These are phyloP conservation scores for Drosophila nigrodunni DNA, from an alignment of 1,140 invertebrate genomes.

Conservation along the genomic window DNA sequence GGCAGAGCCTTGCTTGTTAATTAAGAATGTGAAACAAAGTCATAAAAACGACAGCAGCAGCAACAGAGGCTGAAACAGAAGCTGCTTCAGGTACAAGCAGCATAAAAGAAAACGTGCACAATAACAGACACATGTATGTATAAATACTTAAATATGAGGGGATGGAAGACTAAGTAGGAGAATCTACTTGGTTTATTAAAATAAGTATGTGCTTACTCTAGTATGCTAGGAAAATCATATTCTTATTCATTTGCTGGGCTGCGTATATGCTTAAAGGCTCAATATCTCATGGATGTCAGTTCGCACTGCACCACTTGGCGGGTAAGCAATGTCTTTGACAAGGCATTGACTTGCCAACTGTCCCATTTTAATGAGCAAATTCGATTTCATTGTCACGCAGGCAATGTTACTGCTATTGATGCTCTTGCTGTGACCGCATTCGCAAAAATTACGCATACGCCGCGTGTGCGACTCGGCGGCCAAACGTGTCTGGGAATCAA, in stretches of 20 bases:
- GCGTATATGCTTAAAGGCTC: slow-evolving; percentile 27
- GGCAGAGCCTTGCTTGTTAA: slow-evolving; percentile 71
- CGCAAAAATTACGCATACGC: slow-evolving; percentile 74
- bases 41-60: slow-evolving; percentile 67
- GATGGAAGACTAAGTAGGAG: not conserved
- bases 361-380: slow-evolving; percentile 76
- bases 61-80: slow-evolving; percentile 28
- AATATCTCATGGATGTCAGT: slow-evolving; percentile 31
- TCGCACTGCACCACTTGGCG: slow-evolving; percentile 15
- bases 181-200: slow-evolving; percentile 36
- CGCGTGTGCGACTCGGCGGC: slow-evolving; percentile 33
- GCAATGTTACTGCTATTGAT: not conserved
- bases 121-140: slow-evolving; percentile 31
- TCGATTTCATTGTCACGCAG: slow-evolving; percentile 80
- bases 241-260: slow-evolving; percentile 23
- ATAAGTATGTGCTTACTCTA: slow-evolving; percentile 35
- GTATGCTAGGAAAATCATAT: slow-evolving; percentile 31
- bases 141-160: slow-evolving; percentile 7
- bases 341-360: slow-evolving; percentile 35
- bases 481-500: slow-evolving; percentile 77
- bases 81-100: slow-evolving; percentile 36
- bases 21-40: slow-evolving; percentile 79
- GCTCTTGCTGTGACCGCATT: slow-evolving; percentile 4
- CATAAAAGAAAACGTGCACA: slow-evolving; percentile 39
- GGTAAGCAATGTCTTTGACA: slow-evolving; percentile 21